Conservation (phyloP, 1,140 invertebrate species). For the Manduca sexta region DNA sequence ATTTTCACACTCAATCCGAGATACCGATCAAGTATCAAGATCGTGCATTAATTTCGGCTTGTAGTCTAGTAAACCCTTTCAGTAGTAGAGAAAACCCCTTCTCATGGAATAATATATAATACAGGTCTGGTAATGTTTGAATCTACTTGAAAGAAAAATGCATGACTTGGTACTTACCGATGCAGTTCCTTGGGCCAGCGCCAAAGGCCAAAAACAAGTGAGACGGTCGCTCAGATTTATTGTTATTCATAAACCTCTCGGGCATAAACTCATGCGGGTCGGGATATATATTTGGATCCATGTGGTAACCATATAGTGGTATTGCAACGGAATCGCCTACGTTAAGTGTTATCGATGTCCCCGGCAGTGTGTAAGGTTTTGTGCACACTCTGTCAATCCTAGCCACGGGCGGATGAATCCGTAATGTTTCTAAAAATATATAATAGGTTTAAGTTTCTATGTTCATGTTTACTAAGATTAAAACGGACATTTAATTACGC, state of each 20-base stretch:
- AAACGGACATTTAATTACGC: no score
- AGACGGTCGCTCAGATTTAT: conserved; percentile 59
- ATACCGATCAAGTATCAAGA: no score
- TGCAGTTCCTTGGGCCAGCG: conserved; percentile 81
- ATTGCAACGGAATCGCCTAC: conserved; percentile 62
- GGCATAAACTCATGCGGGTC: conserved; percentile 75
- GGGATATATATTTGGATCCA: conserved; percentile 74
- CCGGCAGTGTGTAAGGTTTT: conserved; percentile 69
- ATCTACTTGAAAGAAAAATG: background rate
- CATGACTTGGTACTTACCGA: conserved; percentile 69
- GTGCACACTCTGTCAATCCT: conserved; percentile 68
- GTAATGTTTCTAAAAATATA: conserved; percentile 74
- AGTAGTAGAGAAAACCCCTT: no score
- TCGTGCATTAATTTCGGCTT: no score
- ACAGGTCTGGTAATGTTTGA: no score
- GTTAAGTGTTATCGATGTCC: conserved; percentile 56
- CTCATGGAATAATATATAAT: no score
- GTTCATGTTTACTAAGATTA: no score
- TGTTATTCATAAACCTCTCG: conserved; percentile 74
- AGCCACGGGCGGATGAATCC: conserved; percentile 75
- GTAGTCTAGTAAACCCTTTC: no score
- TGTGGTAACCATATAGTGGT: conserved; percentile 73
- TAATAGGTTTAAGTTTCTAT: no score
- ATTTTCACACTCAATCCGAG: no score
- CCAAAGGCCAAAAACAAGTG: conserved; percentile 81